phyloP scores from a whole-genome alignment of 2,888 invertebrate species.

The Pyrochroa serraticornis region DNA sequence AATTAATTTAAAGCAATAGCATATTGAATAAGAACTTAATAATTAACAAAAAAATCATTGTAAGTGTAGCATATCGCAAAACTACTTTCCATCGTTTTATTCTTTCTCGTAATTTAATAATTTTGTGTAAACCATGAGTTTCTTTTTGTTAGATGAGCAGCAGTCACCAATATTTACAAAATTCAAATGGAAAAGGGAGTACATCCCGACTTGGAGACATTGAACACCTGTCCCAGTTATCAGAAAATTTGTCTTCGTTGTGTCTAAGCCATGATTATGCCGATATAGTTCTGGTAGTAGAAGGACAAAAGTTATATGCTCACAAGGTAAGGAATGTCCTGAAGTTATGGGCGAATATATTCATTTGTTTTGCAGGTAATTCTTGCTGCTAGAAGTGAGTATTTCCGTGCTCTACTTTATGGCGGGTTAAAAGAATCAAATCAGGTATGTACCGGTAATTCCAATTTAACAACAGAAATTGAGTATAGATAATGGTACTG shows the following conservation, averaged over 20 bases:
- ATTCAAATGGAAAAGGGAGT: conserved; percentile 37
- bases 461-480: too few relatives aligned
- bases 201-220: conserved; percentile 64
- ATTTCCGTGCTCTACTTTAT: conserved; percentile 86
- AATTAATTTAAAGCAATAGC: too few relatives aligned
- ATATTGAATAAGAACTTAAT: too few relatives aligned
- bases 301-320: conserved; percentile 71
- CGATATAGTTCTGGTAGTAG: conserved; percentile 88
- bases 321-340: conserved; percentile 63
- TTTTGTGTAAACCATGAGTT: too few relatives aligned
- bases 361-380: conserved; percentile 66
- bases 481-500: conserved; percentile 48
- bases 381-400: conserved; percentile 93
- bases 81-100: neutral
- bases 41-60: too few relatives aligned
- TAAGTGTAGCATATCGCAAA: too few relatives aligned
- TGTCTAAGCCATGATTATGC: conserved; percentile 88
- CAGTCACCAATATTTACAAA: conserved; percentile 54
- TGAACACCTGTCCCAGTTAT: conserved; percentile 74
- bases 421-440: conserved; percentile 79
- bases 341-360: neutral
- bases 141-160: conserved; percentile 47
- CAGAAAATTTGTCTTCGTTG: conserved; percentile 84
- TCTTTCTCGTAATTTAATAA: too few relatives aligned
- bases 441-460: too few relatives aligned